Evolutionary conservation across 2,888 invertebrate genomes (phyloP), one percentile per base, ranked within the genome.

Genomic region (Orthosia gracilis): DNA sequence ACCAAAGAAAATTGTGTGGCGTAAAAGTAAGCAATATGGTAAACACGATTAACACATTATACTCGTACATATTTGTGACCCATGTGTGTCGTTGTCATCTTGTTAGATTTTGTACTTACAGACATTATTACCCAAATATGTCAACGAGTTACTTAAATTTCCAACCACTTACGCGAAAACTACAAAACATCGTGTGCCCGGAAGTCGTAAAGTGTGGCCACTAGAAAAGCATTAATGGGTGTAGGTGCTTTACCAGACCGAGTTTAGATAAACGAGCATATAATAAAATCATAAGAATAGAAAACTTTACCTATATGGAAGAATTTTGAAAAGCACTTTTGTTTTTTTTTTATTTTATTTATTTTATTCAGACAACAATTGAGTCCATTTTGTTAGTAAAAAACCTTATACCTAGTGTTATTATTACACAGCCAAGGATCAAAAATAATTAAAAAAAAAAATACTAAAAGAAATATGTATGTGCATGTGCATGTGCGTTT

Each of bases 101-200:
- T 73, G 61, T 58, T n/a, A 68, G 54, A 61, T 69, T 67, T 57
- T 64, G 67, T 82, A 52, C 52, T 73, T 45, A 67, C 55, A 26
- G 65, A 59, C 45, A 50, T 63, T 70, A 81, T 74, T 83, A 71
- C 79, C 45, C 62, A 81, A 81, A 81, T 79, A 82, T 75, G 75
- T 78, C 82, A 73, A 72, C 52, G 58, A 78, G 70, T 84, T 83
- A 78, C 70, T 75, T 68, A 82, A 82, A 75, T 69, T 59, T 63
- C 63, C 57, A 75, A 76, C 75, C 71, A 76, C 75, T 66, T 66
- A n/a, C n/a, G 61, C 71, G 78, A 76, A 73, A 79, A 84, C 61
- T 73, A 74, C 50, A 67, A 71, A 67, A 69, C 31, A 57, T 64
- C 68, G 23, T 63, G 21, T 63, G 49, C 59, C 59, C 71, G 83